phyloP scores from a whole-genome alignment of 2,888 invertebrate genomes.

The Orchesellides sinensis region DNA sequence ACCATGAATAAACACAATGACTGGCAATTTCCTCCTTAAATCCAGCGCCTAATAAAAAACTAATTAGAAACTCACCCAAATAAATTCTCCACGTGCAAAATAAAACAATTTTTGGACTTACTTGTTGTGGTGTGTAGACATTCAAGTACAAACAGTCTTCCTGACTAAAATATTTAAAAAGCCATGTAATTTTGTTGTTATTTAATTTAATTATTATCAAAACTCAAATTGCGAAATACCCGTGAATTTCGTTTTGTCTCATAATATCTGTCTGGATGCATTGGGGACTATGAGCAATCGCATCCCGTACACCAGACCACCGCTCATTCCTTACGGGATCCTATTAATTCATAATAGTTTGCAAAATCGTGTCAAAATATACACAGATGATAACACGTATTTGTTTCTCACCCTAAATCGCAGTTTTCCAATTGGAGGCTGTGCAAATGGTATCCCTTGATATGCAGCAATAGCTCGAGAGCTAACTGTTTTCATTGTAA shows the following conservation, averaged over 20 bases:
- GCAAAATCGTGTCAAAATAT: background rate
- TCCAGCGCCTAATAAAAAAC: too few species aligned
- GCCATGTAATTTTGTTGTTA: too few species aligned
- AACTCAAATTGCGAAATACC: conserved; percentile 8
- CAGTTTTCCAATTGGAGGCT: conserved; percentile 88
- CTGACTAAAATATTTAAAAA: conserved; percentile 19
- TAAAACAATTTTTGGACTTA: too few species aligned
- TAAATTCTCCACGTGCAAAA: too few species aligned
- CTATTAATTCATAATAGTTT: conserved; percentile 28
- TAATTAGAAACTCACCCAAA: too few species aligned
- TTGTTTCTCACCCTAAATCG: conserved; percentile 81
- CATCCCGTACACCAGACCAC: conserved; percentile 71
- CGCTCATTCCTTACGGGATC: conserved; percentile 63
- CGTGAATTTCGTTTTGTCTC: conserved; percentile 64
- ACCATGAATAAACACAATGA: conserved; percentile 72
- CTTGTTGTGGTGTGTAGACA: conserved; percentile 63
- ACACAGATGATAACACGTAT: background rate
- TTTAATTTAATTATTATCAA: background rate
- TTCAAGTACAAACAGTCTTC: conserved; percentile 72
- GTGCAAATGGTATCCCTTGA: conserved; percentile 93
- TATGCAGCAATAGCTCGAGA: conserved; percentile 89
- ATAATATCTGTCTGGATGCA: conserved; percentile 73
- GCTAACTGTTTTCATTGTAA: conserved; percentile 66
- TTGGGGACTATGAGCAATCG: conserved; percentile 66
- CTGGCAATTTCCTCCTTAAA: conserved; percentile 60